Conservation (phyloP, 2,113 vertebrate species). For the Myiozetetes cayanensis region DNA sequence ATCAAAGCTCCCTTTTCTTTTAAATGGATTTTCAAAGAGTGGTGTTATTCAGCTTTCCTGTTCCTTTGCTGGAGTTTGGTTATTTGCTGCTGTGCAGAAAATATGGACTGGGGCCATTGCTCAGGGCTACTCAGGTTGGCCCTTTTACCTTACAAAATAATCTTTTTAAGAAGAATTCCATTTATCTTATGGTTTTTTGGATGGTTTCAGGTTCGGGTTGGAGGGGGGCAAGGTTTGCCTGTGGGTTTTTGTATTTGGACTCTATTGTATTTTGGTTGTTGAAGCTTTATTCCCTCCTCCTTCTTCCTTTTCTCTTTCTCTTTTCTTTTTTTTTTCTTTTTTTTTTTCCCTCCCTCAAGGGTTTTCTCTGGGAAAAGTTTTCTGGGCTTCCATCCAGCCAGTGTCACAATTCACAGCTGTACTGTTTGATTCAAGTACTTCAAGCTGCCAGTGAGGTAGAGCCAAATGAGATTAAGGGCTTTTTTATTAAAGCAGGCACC, state of each 20-base stretch:
- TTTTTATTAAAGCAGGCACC: slow-evolving; percentile 61
- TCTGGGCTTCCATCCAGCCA: slow-evolving; percentile 53
- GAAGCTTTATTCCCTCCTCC: neutral
- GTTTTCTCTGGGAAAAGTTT: slow-evolving; percentile 68
- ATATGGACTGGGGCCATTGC: neutral
- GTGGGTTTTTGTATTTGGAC: neutral
- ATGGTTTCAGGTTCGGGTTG: neutral
- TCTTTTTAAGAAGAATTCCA: slow-evolving; percentile 1
- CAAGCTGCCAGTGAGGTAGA: slow-evolving; percentile 62
- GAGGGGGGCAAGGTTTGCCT: neutral
- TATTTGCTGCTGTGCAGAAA: neutral
- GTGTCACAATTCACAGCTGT: slow-evolving; percentile 67
- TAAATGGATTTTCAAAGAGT: neutral
- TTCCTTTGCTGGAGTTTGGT: neutral
- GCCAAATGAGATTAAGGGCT: slow-evolving; percentile 67
- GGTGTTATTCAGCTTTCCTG: neutral
- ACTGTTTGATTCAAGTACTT: slow-evolving; percentile 64
- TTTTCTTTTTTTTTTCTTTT: neutral
- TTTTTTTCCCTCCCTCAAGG: neutral
- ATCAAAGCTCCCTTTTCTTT: slow-evolving; percentile 17
- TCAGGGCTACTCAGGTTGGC: neutral
- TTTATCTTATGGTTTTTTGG: neutral
- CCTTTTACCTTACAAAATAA: neutral
- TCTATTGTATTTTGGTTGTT: slow-evolving; percentile 13
- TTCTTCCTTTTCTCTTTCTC: neutral